Conservation (phyloP, 2,888 invertebrate species). For the Noctua janthina region DNA sequence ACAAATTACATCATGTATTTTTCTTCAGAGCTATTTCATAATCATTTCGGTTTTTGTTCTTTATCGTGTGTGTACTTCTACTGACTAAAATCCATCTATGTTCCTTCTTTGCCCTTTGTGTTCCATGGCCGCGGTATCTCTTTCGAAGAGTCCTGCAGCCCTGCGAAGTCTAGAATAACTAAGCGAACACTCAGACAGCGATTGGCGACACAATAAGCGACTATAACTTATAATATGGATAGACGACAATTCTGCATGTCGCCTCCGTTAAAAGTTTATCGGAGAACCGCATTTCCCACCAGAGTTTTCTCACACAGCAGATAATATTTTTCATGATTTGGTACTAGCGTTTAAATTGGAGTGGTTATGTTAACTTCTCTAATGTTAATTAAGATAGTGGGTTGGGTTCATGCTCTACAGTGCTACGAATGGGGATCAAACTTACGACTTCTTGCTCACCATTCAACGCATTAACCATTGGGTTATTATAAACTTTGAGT, state of each 20-base stretch:
- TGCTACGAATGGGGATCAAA: background rate
- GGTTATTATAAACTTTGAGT: background rate
- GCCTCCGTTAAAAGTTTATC: background rate
- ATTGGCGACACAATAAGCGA: no score
- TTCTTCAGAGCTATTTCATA: background rate
- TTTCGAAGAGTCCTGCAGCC: no score
- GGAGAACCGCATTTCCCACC: background rate
- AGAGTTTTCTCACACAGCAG: background rate
- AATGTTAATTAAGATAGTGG: background rate
- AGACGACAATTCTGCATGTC: no score
- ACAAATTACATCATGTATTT: background rate
- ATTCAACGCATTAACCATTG: background rate
- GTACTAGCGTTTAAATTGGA: background rate
- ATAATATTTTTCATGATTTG: background rate
- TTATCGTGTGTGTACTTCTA: background rate
- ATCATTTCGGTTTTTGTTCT: constrained; percentile 12
- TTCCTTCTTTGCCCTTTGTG: no score
- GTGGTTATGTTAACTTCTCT: background rate
- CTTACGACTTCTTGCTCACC: background rate
- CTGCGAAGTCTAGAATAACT: no score
- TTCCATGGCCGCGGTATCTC: no score
- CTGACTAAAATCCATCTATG: no score
- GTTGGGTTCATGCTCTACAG: background rate
- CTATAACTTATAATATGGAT: no score
- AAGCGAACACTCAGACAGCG: no score